Conservation (phyloP, 2,797 vertebrate species). For the Chaetodon trifasciatus region DNA sequence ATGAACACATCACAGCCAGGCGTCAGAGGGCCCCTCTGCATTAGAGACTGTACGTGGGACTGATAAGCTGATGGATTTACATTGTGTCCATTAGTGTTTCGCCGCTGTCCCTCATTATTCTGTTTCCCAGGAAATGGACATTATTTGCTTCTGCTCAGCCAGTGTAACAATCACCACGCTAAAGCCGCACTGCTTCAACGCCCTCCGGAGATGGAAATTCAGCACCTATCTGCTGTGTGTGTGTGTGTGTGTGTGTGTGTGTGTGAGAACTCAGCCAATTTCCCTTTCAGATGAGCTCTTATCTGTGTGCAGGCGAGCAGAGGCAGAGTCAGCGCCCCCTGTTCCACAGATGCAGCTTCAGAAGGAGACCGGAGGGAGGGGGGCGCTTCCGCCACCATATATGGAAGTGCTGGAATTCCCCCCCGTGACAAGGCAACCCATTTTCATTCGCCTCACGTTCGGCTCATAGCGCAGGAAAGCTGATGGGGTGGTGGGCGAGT, state of each 20-base stretch:
- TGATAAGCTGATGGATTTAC: constrained; percentile 7
- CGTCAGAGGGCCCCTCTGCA: neutral
- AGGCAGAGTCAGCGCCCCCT: constrained; percentile 51
- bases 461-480: constrained; percentile 46
- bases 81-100: constrained; percentile 26
- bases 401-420: constrained; percentile 79
- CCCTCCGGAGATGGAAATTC: constrained; percentile 52
- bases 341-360: constrained; percentile 38
- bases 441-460: constrained; percentile 77
- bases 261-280: constrained; percentile 50
- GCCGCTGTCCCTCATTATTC: constrained; percentile 35
- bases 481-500: constrained; percentile 21
- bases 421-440: constrained; percentile 65
- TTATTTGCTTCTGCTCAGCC: constrained; percentile 57
- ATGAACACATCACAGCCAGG: neutral
- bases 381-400: constrained; percentile 74
- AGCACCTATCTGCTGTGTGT: constrained; percentile 11
- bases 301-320: constrained; percentile 47
- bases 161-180: constrained; percentile 53
- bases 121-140: constrained; percentile 33
- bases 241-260: constrained; percentile 21
- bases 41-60: neutral
- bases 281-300: constrained; percentile 73
- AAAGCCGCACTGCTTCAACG: constrained; percentile 41
- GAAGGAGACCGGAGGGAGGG: constrained; percentile 1